Base-by-base conservation (phyloP, 2,888 invertebrate species). In the Cartodere bifasciata region DNA sequence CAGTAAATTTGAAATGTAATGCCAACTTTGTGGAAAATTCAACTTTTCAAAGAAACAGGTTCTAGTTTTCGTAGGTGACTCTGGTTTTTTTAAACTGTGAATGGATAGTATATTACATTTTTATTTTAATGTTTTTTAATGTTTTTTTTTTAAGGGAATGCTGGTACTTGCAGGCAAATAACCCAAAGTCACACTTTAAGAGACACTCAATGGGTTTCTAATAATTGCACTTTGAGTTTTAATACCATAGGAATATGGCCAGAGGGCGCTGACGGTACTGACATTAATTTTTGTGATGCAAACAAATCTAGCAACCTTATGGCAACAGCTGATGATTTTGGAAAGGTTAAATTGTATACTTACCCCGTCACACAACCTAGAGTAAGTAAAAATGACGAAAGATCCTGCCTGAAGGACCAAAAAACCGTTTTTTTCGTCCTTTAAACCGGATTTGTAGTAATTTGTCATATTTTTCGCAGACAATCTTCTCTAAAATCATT, bases 231-330 rank as follows among this genome's bases (percentile, higher is more conserved):
- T 25, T 67, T 91, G 48, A 71, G 78, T 6, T 87, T 83, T 64
- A 68, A 68, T 43, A 77, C 81, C 2, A 68, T 86, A 46, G 91
- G 91, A 40, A 79, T 90, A 50, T 91, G 90, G 90, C 87, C 88
- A 2, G 90, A 90, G 55, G 77, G 72, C 48, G 84, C 85, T 0
- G 90, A 91, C 57, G 90, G 90, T 4, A 83, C 87, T 0, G 90
- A 91, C 52, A 72, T 91, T 38, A 90, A 88, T 60, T 68, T 75
- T 24, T 85, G 78, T 48, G 67, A 66, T 28, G 60, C 71, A 15
- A 70, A 64, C 50, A 58, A 79, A 48, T 76, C 80, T 50, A 58
- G 65, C 10, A 72, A 73, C 16, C 60, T 91, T 16, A 61, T 81
- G 29, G 87, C 78, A 1, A 81, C 85, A 1, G 90, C 81, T 2